Percentiles rank a stretch among this genome's conserved stretches.
Conservation (phyloP, 2,888 invertebrate genomes). For the Archips crataeganus region DNA sequence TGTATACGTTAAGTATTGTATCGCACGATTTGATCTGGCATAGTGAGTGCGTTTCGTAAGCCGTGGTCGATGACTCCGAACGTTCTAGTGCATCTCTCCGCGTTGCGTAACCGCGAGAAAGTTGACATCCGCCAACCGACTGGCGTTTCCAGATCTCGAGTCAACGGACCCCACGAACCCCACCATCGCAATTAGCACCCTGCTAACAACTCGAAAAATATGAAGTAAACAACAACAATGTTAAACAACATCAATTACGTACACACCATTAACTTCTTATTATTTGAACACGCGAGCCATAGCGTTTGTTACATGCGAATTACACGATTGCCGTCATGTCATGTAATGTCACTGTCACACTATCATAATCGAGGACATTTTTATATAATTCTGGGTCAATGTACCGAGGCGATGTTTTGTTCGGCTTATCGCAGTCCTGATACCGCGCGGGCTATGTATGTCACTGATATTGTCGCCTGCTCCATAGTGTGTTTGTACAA, state of each 20-base stretch:
- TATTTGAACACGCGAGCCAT: not conserved
- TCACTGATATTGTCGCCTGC: conserved; percentile 74
- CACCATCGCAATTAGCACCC: conserved; percentile 56
- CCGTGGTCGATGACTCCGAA: conserved; percentile 85
- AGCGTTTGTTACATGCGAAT: conserved; percentile 39
- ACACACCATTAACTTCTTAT: not conserved
- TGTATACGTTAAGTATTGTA: conserved; percentile 31
- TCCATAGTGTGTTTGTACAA: conserved; percentile 60
- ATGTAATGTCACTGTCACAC: conserved; percentile 82
- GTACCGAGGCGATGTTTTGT: conserved; percentile 82
- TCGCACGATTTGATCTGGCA: conserved; percentile 61
- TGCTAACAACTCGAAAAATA: not conserved
- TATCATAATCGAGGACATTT: conserved; percentile 81
- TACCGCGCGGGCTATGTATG: conserved; percentile 79
- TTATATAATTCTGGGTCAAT: conserved; percentile 85
- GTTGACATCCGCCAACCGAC: conserved; percentile 76
- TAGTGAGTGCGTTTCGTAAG: conserved; percentile 77
- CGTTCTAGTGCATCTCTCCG: conserved; percentile 81
- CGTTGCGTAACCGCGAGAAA: conserved; percentile 82
- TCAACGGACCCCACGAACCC: conserved; percentile 56
- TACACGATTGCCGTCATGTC: conserved; percentile 57
- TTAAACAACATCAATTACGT: not conserved
- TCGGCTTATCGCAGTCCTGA: conserved; percentile 73
- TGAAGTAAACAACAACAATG: conserved; percentile 13
- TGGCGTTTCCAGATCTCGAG: conserved; percentile 47